Evolutionary conservation across 2,888 invertebrate genomes (phyloP).

Genomic region (Diogma glabrata): DNA sequence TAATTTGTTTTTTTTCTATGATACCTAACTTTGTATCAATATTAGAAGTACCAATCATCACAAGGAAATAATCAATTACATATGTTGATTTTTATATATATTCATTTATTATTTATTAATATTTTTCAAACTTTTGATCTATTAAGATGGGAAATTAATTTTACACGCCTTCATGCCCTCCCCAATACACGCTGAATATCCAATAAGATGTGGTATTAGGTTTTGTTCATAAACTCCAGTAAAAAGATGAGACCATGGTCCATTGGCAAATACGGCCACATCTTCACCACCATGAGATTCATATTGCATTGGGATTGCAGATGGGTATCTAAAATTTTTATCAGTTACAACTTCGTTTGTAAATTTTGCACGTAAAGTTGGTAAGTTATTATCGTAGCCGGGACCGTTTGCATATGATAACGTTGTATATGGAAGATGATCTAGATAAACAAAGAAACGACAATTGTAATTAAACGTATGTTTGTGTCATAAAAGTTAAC

Average conservation of each 20-base stretch:
- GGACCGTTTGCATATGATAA: conserved; percentile 66
- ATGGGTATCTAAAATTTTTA: conserved; percentile 41
- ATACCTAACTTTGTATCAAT: too few relatives aligned
- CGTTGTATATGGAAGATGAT: conserved; percentile 50
- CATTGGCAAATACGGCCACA: conserved; percentile 57
- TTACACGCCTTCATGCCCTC: conserved; percentile 23
- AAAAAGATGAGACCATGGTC: conserved; percentile 49
- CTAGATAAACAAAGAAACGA: conserved; percentile 22
- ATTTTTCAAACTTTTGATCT: too few relatives aligned
- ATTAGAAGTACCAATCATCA: too few relatives aligned
- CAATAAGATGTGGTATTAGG: conserved; percentile 42
- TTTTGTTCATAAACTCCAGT: conserved; percentile 47
- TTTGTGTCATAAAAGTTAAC: too few relatives aligned
- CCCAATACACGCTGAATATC: conserved; percentile 30
- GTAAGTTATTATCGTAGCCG: conserved; percentile 36
- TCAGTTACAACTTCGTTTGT: conserved; percentile 23
- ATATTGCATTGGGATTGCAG: conserved; percentile 45
- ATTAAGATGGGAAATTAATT: too few relatives aligned
- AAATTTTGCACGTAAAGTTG: conserved; percentile 15
- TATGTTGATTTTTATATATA: too few relatives aligned
- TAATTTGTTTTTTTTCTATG: too few relatives aligned
- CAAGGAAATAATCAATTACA: too few relatives aligned
- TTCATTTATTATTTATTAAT: too few relatives aligned
- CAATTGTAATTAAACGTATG: too few relatives aligned
- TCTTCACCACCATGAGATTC: conserved; percentile 72